These are phyloP conservation scores for Zalophus californianus DNA, from an alignment of 2,797 vertebrate species.

Conservation along the genomic window DNA sequence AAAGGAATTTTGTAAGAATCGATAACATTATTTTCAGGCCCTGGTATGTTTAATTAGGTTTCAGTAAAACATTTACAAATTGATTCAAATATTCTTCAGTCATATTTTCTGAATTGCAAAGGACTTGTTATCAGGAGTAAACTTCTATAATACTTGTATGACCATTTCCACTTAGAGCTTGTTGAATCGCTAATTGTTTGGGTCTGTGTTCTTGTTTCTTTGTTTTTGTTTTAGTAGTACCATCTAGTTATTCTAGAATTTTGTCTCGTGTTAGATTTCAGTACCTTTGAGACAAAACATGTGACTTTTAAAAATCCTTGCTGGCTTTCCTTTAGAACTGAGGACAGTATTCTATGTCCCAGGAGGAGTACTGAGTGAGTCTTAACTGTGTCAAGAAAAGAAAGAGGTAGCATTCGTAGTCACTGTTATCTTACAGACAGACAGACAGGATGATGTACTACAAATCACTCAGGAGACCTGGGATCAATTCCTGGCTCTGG, in stretches of 20 bases:
- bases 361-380: neutral
- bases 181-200: neutral
- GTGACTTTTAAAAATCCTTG: neutral
- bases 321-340: conserved; percentile 35
- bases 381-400: neutral
- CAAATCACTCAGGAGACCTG: neutral
- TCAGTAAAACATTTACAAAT: conserved; percentile 25
- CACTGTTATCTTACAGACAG: neutral
- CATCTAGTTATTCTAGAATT: neutral
- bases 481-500: neutral
- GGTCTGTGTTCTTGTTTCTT: neutral
- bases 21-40: conserved; percentile 8
- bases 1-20: conserved; percentile 23
- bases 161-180: neutral
- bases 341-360: neutral
- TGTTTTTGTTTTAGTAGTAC: neutral
- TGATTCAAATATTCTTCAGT: conserved; percentile 33
- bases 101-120: conserved; percentile 49
- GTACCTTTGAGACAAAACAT: conserved; percentile 14
- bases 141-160: neutral
- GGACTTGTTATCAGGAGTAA: neutral
- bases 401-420: neutral
- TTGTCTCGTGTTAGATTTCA: conserved; percentile 43
- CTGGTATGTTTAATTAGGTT: neutral
- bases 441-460: neutral